phyloP scores from a whole-genome alignment of 2,113 vertebrate species.

The Tachuris rubrigastra region DNA sequence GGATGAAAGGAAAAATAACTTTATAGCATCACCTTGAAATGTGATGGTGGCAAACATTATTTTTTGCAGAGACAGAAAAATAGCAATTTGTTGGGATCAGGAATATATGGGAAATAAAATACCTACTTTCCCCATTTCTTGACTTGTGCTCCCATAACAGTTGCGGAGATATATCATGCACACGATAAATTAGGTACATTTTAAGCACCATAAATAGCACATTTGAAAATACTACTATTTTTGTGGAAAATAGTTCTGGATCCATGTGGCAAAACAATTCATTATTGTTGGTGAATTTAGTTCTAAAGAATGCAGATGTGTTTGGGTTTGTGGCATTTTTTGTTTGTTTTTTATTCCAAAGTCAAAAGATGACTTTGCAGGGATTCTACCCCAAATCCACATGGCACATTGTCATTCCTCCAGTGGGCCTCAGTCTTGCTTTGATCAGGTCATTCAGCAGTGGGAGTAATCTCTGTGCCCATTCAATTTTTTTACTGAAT shows the following conservation, averaged over 20 bases:
- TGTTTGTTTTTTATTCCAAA: background rate
- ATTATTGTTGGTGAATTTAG: background rate
- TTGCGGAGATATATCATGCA: rapidly evolving
- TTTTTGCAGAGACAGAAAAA: background rate
- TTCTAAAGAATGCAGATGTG: background rate
- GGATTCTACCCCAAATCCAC: background rate
- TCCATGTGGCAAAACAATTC: background rate
- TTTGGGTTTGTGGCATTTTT: background rate
- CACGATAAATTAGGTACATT: background rate
- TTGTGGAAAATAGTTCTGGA: background rate
- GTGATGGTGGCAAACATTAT: background rate
- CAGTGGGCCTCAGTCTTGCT: background rate
- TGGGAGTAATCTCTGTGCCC: background rate
- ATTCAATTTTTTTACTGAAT: background rate
- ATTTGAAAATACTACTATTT: background rate
- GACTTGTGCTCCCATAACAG: background rate
- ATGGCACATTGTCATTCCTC: background rate
- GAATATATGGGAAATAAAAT: background rate
- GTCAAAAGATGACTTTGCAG: background rate
- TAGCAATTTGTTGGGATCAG: background rate
- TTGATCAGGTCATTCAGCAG: background rate
- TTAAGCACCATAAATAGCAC: background rate
- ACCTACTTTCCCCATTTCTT: background rate
- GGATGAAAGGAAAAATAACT: background rate
- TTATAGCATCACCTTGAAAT: conserved; percentile 11